phyloP scores from a whole-genome alignment of 2,113 vertebrate species.

The Odontesthes bonariensis region DNA sequence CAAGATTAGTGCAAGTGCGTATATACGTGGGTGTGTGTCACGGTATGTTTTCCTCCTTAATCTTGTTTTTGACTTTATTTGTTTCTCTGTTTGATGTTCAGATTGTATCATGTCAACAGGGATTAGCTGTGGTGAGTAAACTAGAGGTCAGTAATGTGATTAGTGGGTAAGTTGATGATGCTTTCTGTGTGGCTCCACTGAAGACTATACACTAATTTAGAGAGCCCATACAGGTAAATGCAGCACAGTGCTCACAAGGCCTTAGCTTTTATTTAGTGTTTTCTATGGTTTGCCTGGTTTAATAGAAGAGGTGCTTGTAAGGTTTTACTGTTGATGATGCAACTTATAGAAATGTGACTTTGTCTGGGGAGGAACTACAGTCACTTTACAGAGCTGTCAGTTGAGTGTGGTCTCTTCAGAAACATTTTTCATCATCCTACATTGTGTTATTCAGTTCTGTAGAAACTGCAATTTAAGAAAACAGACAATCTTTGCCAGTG shows the following conservation, averaged over 20 bases:
- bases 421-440: not conserved
- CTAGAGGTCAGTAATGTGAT: slow-evolving; percentile 62
- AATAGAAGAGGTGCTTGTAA: not conserved
- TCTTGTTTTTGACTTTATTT: slow-evolving; percentile 65
- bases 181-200: slow-evolving; percentile 26
- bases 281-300: not conserved
- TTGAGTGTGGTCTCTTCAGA: not conserved
- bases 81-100: slow-evolving; percentile 61
- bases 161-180: slow-evolving; percentile 64
- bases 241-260: slow-evolving; percentile 1
- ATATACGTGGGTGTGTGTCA: slow-evolving; percentile 40
- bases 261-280: slow-evolving; percentile 4
- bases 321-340: slow-evolving; percentile 34
- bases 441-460: too few species aligned
- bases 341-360: slow-evolving; percentile 30
- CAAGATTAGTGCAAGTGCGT: slow-evolving; percentile 65
- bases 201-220: slow-evolving; percentile 42
- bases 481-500: too few species aligned
- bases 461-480: too few species aligned
- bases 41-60: slow-evolving; percentile 53
- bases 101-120: slow-evolving; percentile 65
- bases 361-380: slow-evolving; percentile 11
- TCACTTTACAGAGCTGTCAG: not conserved
- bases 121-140: slow-evolving; percentile 76
- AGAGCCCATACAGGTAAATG: slow-evolving; percentile 19